Evolutionary conservation across 2,888 invertebrate genomes (phyloP).

Genomic region (Chrysodeixis includens): DNA sequence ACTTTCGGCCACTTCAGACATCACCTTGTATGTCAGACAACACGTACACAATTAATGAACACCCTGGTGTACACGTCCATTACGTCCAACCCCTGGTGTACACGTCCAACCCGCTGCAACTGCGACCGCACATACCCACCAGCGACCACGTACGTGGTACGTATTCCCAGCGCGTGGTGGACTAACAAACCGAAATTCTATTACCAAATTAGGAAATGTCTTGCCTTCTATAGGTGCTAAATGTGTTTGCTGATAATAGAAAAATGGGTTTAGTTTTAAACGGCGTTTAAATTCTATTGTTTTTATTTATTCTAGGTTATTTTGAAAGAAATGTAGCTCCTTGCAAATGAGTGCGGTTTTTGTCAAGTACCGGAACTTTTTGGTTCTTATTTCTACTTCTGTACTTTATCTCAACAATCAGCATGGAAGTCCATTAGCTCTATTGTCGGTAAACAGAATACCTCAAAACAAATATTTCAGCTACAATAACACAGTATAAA

Average conservation of each 20-base stretch:
- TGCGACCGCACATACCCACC: constrained; percentile 49
- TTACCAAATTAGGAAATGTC: constrained; percentile 83
- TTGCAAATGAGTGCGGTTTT: too few relatives aligned
- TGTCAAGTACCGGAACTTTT: neutral
- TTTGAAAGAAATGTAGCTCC: too few relatives aligned
- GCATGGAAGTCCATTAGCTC: constrained; percentile 46
- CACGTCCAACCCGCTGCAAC: constrained; percentile 62
- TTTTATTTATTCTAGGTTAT: constrained; percentile 4
- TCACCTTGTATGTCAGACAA: neutral
- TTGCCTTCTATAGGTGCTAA: constrained; percentile 65
- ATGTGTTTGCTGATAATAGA: constrained; percentile 41
- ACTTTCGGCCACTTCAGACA: neutral
- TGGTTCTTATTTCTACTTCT: constrained; percentile 19
- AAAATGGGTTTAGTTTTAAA: constrained; percentile 42
- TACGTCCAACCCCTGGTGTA: too few relatives aligned
- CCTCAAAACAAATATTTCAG: constrained; percentile 58
- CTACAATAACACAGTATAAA: constrained; percentile 61
- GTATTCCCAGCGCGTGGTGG: constrained; percentile 80
- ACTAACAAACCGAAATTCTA: constrained; percentile 86
- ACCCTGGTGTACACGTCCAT: too few relatives aligned
- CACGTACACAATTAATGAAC: constrained; percentile 26
- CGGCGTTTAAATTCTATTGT: neutral
- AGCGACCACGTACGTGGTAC: constrained; percentile 75
- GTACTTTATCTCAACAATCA: too few relatives aligned
- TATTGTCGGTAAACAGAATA: constrained; percentile 56